Evolutionary conservation across 2,113 vertebrate genomes (phyloP).

Genomic region (Dipodomys merriami): DNA sequence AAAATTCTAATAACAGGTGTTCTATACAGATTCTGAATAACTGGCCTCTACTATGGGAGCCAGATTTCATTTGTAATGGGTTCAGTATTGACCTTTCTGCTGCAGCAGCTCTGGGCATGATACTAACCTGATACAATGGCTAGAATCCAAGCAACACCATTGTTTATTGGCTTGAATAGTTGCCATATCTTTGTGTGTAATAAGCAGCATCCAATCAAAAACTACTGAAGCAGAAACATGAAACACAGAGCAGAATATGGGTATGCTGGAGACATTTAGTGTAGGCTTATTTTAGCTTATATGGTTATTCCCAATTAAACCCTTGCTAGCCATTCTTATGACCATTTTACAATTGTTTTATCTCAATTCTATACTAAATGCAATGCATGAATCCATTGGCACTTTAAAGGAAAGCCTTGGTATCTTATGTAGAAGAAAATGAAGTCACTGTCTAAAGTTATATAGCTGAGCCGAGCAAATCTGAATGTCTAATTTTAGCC

Average conservation of each 20-base stretch:
- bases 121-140: not conserved
- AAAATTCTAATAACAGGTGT: conserved; percentile 4
- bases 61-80: conserved; percentile 6
- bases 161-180: conserved; percentile 15
- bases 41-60: not conserved
- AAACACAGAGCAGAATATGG: not conserved
- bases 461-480: not conserved
- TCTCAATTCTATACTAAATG: not conserved
- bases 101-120: too few species aligned
- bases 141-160: not conserved
- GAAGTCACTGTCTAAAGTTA: not conserved
- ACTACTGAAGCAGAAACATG: not conserved
- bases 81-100: not conserved
- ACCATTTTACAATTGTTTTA: not conserved
- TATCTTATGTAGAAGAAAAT: not conserved
- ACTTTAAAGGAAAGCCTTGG: not conserved
- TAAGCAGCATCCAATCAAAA: not conserved
- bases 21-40: not conserved
- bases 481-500: too few species aligned
- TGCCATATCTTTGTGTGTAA: conserved; percentile 29
- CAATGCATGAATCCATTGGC: not conserved
- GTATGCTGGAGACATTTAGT: not conserved
- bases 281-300: not conserved
- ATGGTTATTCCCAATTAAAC: conserved; percentile 40
- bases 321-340: not conserved